Evolutionary conservation across 1,140 invertebrate species (phyloP), one percentile per base, ranked within the genome.

Genomic region (Nephila pilipes): DNA sequence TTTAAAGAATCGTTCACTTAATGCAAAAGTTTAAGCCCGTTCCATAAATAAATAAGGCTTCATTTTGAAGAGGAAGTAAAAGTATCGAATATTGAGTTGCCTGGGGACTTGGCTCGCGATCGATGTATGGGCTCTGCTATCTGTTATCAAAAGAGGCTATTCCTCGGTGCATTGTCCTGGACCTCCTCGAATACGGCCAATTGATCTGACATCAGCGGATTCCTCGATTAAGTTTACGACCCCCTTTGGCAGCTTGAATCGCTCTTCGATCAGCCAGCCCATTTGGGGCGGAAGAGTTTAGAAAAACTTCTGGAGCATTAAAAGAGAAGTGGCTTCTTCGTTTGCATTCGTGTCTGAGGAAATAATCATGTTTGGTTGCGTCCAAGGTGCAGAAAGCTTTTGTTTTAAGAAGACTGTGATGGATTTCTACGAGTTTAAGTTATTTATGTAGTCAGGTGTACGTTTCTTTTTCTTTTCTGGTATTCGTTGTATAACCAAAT

Each of bases 121-220:
- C 69, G 32, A 75, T 75, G 69, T 29, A 18, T 4, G 69, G 69
- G 14, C 32, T 32, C 16, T 18, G 18, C 69, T 29, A 32, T 75
- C 32, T 75, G 25, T 32, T 36, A 32, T 32, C 29, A 18, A 75
- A 60, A 75, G 29, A 36, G 29, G 29, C 29, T 36, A 32, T 32
- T 75, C 29, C 69, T 29, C 16, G 12, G 29, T 3, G 25, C 29
- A 32, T 32, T 75, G 25, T 32, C 29, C 69, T 29, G 69, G 69
- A 29, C 29, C 69, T 20, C 18, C 69, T 25, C 69, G 69, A 75
- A 36, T 75, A 75, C 69, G 69, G 69, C 20, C 69, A 75, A 75
- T 75, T 75, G 69, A 75, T 75, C 69, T 75, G 69, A 75, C 69
- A 75, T 75, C 69, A 36, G 69, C 69, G 29, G 18, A 36, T 29